phyloP scores from a whole-genome alignment of 2,797 vertebrate genomes.

The Peromyscus nudipes region DNA sequence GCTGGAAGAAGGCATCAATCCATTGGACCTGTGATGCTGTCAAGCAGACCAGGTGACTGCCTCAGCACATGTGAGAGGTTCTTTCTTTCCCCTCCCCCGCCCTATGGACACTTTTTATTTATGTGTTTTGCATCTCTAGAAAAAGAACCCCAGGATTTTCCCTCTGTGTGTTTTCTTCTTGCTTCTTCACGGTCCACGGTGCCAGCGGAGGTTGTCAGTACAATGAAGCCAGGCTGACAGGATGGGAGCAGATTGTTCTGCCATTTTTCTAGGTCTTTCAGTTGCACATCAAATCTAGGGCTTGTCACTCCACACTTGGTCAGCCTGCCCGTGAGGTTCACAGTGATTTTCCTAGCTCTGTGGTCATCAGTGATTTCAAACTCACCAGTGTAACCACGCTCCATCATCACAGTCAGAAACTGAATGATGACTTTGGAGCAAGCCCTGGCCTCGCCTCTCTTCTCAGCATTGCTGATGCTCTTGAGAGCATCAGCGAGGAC shows the following conservation, averaged over 20 bases:
- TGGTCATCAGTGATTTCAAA: neutral
- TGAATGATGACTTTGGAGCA: neutral
- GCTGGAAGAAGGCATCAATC: no score
- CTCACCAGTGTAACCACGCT: neutral
- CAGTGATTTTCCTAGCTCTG: neutral
- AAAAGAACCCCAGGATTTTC: neutral
- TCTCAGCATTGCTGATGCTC: neutral
- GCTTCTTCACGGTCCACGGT: neutral
- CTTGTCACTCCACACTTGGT: neutral
- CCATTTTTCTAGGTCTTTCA: neutral
- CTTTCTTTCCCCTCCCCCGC: neutral
- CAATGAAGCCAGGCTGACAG: neutral
- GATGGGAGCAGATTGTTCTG: neutral
- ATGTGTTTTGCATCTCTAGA: neutral
- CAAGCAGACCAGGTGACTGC: conserved; percentile 30
- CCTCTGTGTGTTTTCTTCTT: neutral
- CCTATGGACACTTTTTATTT: neutral
- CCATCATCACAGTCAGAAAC: neutral
- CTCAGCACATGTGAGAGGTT: neutral
- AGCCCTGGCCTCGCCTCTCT: neutral
- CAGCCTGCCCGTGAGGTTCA: neutral
- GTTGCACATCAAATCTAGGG: neutral
- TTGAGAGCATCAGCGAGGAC: neutral
- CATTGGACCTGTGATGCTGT: neutral
- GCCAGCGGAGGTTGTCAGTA: neutral